These are phyloP conservation scores for Panagrolaimus sp. DNA, from an alignment of 1,140 invertebrate genomes.

Conservation along the genomic window DNA sequence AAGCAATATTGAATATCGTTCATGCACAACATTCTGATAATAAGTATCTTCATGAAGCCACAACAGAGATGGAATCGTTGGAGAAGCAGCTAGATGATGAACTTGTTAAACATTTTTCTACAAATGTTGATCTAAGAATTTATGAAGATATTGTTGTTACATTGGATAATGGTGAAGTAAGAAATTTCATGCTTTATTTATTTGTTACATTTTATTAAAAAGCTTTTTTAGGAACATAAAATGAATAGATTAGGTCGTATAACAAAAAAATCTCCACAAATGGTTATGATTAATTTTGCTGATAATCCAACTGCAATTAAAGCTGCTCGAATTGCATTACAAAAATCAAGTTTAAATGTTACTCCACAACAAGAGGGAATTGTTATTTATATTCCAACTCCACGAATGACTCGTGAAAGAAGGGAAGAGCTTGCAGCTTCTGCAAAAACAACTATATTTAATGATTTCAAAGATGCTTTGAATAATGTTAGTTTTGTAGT, in stretches of 20 bases:
- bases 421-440: constrained; percentile 36
- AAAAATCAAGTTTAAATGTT: constrained; percentile 36
- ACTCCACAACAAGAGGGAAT: constrained; percentile 52
- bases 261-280: constrained; percentile 39
- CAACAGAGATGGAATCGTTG: constrained; percentile 33
- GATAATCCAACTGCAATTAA: constrained; percentile 49
- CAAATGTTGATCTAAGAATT: constrained; percentile 37
- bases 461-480: constrained; percentile 45
- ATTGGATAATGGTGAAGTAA: constrained; percentile 39
- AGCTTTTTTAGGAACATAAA: constrained; percentile 38
- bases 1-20: neutral
- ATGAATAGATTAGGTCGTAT: constrained; percentile 44
- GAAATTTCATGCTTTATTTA: neutral
- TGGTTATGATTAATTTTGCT: constrained; percentile 50
- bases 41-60: constrained; percentile 20
- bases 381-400: constrained; percentile 40
- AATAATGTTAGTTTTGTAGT: constrained; percentile 36
- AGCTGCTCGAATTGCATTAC: constrained; percentile 37
- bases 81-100: constrained; percentile 40
- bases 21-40: constrained; percentile 19
- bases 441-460: constrained; percentile 35
- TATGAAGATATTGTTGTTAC: constrained; percentile 49
- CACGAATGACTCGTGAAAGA: constrained; percentile 47
- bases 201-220: too few species aligned
- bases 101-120: constrained; percentile 41